Percentiles rank a stretch among this genome's conserved stretches.
Conservation (phyloP, 2,888 invertebrate species). For the Sarcophaga rosellei region DNA sequence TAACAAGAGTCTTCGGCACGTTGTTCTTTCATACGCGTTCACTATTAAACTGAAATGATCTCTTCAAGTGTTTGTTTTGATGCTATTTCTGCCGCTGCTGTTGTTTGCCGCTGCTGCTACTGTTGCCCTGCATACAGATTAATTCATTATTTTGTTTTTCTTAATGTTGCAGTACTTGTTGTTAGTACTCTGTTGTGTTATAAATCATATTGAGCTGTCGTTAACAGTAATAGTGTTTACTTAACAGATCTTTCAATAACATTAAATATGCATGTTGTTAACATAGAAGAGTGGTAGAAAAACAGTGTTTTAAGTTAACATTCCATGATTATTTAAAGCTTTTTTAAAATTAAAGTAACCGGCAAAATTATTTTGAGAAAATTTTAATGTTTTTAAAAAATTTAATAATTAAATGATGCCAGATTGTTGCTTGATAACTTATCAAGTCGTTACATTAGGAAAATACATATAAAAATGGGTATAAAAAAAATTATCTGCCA, state of each 20-base stretch:
- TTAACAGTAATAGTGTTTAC: too few species aligned
- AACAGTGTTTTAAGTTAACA: neutral
- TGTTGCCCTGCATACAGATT: neutral
- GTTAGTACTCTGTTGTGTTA: neutral
- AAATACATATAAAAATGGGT: too few species aligned
- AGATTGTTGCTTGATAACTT: too few species aligned
- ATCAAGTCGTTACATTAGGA: too few species aligned
- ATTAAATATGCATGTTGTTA: neutral
- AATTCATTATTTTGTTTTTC: neutral
- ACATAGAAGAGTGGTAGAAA: neutral
- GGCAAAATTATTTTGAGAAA: neutral
- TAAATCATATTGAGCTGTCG: neutral
- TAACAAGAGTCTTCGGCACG: neutral
- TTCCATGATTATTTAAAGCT: neutral
- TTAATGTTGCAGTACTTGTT: neutral
- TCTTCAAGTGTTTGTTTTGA: slow-evolving; percentile 45
- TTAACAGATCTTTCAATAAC: neutral
- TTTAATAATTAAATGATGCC: neutral
- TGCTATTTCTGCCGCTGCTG: slow-evolving; percentile 19
- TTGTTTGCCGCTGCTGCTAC: slow-evolving; percentile 5
- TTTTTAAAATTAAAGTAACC: neutral
- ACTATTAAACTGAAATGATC: slow-evolving; percentile 53
- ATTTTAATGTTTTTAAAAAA: neutral
- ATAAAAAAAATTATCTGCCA: too few species aligned
- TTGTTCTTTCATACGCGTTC: slow-evolving; percentile 53